Evolutionary conservation across 2,797 vertebrate genomes (phyloP).

Genomic region (Enteromius fasciolatus): DNA sequence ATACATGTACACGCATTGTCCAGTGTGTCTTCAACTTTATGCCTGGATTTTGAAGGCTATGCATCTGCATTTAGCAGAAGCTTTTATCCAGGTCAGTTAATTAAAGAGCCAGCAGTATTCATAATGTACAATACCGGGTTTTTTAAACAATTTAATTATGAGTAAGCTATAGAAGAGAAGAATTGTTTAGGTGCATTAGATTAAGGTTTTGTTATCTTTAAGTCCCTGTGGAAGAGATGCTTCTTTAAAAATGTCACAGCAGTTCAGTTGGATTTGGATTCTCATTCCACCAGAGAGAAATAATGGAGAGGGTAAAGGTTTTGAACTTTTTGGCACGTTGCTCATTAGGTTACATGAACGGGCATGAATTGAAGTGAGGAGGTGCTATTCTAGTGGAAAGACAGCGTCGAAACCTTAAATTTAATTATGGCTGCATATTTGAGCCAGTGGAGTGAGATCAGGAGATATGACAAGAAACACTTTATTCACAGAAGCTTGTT

Average conservation of each 20-base stretch:
- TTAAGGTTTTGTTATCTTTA: not conserved
- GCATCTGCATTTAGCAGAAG: not conserved
- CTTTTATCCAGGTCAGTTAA: not conserved
- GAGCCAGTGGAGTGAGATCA: not conserved
- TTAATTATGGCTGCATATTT: not conserved
- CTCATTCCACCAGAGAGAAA: not conserved
- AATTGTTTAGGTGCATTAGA: not conserved
- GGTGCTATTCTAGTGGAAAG: not conserved
- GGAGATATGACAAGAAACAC: constrained; percentile 31
- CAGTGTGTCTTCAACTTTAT: not conserved
- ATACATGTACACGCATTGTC: not conserved
- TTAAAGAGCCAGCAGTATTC: not conserved
- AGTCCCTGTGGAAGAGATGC: not conserved
- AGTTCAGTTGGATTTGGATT: not conserved
- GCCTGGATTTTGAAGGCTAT: constrained; percentile 41
- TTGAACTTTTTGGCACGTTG: not conserved
- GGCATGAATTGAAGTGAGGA: not conserved
- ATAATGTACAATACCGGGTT: not conserved
- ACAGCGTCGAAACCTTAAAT: not conserved
- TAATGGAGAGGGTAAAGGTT: not conserved
- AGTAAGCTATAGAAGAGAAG: not conserved
- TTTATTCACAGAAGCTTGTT: constrained; percentile 38
- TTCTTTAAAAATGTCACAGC: not conserved
- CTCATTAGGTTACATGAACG: not conserved
- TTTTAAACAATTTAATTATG: not conserved